Evolutionary conservation across 2,888 invertebrate genomes (phyloP), one percentile per base, ranked within the genome.

Genomic region (Trichopoda pennipes): DNA sequence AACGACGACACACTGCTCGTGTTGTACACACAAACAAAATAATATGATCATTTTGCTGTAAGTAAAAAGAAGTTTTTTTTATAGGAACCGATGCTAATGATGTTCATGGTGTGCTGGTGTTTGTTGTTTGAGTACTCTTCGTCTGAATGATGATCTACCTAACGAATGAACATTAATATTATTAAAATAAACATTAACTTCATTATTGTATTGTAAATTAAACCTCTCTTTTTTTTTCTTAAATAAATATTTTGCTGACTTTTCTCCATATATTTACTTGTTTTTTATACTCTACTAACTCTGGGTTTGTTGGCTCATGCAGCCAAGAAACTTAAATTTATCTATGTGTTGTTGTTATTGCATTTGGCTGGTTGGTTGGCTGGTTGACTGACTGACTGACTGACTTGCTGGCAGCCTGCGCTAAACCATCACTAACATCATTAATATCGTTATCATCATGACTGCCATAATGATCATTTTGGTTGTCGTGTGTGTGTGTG

Each of bases 11-110:
- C 35, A 53, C 66, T 55, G 12, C 64, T 74, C 56, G 64, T 64
- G 63, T 64, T 47, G 51, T 51, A 53, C 12, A 56, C 7, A n/a
- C 55, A 60, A 21, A n/a, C 55, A 60, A 21, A 64, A 79, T 17
- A 61, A 55, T 53, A 72, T 58, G 60, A 58, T 80, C 70, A 80
- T 74, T 72, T 75, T 80, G 63, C 63, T 51, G 58, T 64, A 79
- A 70, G 58, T 64, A 79, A 70, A 68, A 78, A 75, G 80, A 80
- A 80, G 80, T 68, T 38, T n/a, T n/a, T n/a, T n/a, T n/a, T 74
- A 68, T 61, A 19, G 23, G 56, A 68, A 68, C 28, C 16, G 23
- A 19, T 64, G 19, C 17, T 49, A 17, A 49, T 60, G 58, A 64
- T 56, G 44, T 10, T 23, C 28, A 32, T 66, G 38, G 4, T 51